Evolutionary conservation across 2,888 invertebrate genomes (phyloP).

Genomic region (Scaptomyza tumidula): DNA sequence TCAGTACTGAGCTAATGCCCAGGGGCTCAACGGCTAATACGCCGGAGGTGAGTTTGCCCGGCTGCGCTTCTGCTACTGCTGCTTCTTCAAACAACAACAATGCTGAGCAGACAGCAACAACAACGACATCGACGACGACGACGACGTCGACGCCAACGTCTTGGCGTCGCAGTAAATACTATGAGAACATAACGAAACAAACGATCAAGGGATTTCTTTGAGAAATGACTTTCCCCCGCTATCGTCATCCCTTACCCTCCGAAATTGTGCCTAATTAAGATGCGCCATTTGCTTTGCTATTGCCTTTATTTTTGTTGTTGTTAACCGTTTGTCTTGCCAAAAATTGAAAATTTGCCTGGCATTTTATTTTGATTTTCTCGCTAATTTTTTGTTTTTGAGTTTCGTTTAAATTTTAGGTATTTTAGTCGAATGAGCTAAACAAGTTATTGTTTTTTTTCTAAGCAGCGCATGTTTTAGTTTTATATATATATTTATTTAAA

Average conservation of each 20-base stretch:
- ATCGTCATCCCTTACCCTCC: background rate
- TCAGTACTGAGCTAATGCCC: slow-evolving; percentile 70
- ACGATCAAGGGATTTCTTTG: slow-evolving; percentile 87
- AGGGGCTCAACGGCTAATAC: slow-evolving; percentile 68
- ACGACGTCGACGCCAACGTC: slow-evolving; percentile 48
- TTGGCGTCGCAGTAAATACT: slow-evolving; percentile 85
- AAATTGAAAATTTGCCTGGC: slow-evolving; percentile 54
- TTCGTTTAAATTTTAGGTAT: slow-evolving; percentile 42
- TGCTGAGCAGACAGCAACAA: slow-evolving; percentile 49
- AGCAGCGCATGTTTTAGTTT: slow-evolving; percentile 51
- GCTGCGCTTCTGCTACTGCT: slow-evolving; percentile 42
- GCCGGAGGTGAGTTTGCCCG: slow-evolving; percentile 79
- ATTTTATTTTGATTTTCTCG: slow-evolving; percentile 31
- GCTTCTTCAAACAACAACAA: slow-evolving; percentile 34
- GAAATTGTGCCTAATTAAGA: slow-evolving; percentile 59
- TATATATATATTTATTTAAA: slow-evolving; percentile 43
- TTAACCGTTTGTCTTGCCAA: slow-evolving; percentile 58
- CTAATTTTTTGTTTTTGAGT: slow-evolving; percentile 30
- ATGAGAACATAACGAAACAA: slow-evolving; percentile 86
- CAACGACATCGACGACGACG: slow-evolving; percentile 31
- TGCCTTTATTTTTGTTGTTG: slow-evolving; percentile 27
- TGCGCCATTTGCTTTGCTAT: slow-evolving; percentile 64
- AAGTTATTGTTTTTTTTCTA: slow-evolving; percentile 1
- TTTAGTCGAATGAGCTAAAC: slow-evolving; percentile 55
- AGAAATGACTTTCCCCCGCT: slow-evolving; percentile 18